These are phyloP conservation scores for Piprites chloris DNA, from an alignment of 2,113 vertebrate species.

Conservation along the genomic window DNA sequence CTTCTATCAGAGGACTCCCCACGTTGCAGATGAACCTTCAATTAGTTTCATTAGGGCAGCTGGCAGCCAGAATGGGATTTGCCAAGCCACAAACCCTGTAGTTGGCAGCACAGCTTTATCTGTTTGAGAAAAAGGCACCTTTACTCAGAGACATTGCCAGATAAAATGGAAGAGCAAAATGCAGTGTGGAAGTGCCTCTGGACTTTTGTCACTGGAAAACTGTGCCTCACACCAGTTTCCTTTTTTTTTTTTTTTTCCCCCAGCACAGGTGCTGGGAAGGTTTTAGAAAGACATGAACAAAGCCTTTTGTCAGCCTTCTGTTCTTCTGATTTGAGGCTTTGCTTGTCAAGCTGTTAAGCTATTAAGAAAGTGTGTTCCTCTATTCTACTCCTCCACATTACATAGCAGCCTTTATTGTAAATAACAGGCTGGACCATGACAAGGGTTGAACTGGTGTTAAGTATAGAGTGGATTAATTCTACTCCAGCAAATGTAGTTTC, in stretches of 20 bases:
- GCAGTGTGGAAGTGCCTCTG: not conserved
- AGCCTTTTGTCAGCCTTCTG: not conserved
- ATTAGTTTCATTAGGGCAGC: constrained; percentile 13
- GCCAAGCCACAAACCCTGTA: not conserved
- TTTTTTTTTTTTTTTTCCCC: not conserved
- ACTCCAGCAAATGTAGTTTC: not conserved
- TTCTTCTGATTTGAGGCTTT: not conserved
- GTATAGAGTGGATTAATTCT: not conserved
- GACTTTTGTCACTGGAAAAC: not conserved
- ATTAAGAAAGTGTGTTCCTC: not conserved
- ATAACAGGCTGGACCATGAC: not conserved
- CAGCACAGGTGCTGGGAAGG: not conserved
- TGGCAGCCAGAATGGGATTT: not conserved
- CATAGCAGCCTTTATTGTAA: not conserved
- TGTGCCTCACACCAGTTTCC: not conserved
- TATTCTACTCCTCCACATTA: not conserved
- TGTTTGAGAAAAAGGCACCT: not conserved
- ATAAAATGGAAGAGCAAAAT: not conserved
- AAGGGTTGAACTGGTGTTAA: not conserved
- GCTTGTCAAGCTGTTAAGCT: not conserved
- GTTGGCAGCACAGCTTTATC: not conserved
- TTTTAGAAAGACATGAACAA: not conserved
- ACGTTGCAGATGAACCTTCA: not conserved
- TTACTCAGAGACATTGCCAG: not conserved
- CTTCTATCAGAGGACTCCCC: not conserved